Base-by-base conservation (phyloP, 2,113 vertebrate genomes). In the Chloropsis cyanopogon region DNA sequence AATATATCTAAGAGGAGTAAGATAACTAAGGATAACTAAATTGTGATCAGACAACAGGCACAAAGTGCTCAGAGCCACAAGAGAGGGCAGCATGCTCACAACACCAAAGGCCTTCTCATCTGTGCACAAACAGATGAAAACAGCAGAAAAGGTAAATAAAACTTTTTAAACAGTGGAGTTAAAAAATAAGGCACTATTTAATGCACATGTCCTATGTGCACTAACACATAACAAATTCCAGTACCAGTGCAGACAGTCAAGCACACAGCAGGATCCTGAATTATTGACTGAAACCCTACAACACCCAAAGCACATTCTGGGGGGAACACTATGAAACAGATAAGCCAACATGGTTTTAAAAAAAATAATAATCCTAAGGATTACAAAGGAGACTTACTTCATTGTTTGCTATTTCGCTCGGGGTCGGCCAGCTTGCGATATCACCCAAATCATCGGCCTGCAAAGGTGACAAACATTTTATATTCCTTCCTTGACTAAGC, bases 361-460 rank as follows among this genome's bases (percentile, higher is more conserved):
- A 46, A 8, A 49, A n/a, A 56, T 33, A 41, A 26, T 1, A 52
- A 22, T 7, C 70, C 14, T 5, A 12, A 68, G 41, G 53, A 28
- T 65, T 52, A 44, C 17, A 76, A 37, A 53, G 22, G 73, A 82
- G 83, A 95, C 98, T 97, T 96, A 99, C 99, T 98, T 98, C 99
- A 96, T 98, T 98, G 95, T 96, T 99, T 86, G 98, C 98, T 82
- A 98, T 98, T 97, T 99, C 99, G 15, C 99, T 98, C 44, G 99
- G 99, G 50, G 99, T 99, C 37, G 99, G 99, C 99, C 99, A 99
- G 94, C 98, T 99, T 76, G 98, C 98, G 86, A 99, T 98, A 92
- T 99, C 99, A 42, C 98, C 99, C 96, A 99, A 99, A 95, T 99
- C 99, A 92, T 98, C 97, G 3, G 98, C 98, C 99, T 99, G 97